Base-by-base conservation (phyloP, 2,113 vertebrate genomes). In the Condylura cristata region DNA sequence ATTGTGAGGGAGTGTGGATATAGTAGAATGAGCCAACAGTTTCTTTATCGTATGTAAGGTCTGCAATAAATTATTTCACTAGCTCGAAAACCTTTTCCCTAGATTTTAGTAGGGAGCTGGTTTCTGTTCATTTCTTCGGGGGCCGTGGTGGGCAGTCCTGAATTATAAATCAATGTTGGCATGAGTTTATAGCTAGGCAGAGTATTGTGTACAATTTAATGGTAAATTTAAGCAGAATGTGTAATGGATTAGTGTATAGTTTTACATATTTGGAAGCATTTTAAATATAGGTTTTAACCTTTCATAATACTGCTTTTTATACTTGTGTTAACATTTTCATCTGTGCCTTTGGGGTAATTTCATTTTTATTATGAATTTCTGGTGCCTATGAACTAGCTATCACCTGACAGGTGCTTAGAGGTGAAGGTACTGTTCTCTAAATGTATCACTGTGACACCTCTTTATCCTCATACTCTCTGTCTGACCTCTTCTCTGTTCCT, bases 341-440 rank as follows among this genome's bases (percentile, higher is more conserved):
- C 96, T 98, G 98, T 98, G 98, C 98, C 98, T 98, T 98, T 97
- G 97, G 95, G 97, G 97, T 98, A 96, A 97, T 98, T 97, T 98
- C 75, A 68, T 97, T 98, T 97, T 96, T 97, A 84, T 95, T 96
- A 96, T 70, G 96, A 97, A 97, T 98, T 97, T 97, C 96, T 98
- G 97, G 98, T 98, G 98, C 98, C 98, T 98, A 98, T 97, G 96
- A 97, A 97, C 95, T 98, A 95, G 93, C 93, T 98, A 95, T 97
- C 96, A 93, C 97, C 83, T 83, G 90, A 96, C 91, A 96, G 98
- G 98, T 98, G 98, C 97, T 98, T 96, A 96, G 94, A 97, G 96
- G 97, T 97, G 97, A 98, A 97, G 97, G 97, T 98, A 98, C 97
- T 98, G 56, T 96, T 96, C 97, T 82, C 97, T 91, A 95, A 98